Base-by-base conservation (phyloP, 2,113 vertebrate genomes). In the Erythrocercus mccallii region DNA sequence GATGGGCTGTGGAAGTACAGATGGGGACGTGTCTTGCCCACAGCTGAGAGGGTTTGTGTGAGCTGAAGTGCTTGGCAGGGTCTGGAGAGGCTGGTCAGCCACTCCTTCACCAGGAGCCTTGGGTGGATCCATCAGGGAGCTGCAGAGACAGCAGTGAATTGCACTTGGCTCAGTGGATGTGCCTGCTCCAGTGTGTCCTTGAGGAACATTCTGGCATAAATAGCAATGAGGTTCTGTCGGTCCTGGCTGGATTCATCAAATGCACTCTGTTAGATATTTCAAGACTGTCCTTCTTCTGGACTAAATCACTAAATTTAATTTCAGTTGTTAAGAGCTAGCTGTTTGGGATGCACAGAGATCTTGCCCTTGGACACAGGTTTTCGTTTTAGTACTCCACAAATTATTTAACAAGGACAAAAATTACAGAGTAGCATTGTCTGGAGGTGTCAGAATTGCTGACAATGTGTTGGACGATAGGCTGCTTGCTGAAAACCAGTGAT, bases 291-390 rank as follows among this genome's bases (percentile, higher is more conserved):
- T 89, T 81, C 61, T 71, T 87, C 45, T 65, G 60, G 73, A n/a
- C 65, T 84, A 69, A 95, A 82, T 79, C 53, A 31, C 25, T 35
- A 80, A 54, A 82, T 96, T 89, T 76, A 80, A 95, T 95, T 92
- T 87, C 18, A 21, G 45, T 78, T 91, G 27, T 81, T 94, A 73
- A 77, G 91, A 73, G 62, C 47, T 90, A 19, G 10, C 85, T 85
- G 78, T 66, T 78, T 72, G 79, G 58, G 81, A 35, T 28, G 50
- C 70, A 58, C 81, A 58, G 70, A 72, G 61, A 89, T 72, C 62
- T n/a, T 45, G 53, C 93, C 78, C 57, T 73, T 73, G 84, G 84
- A 92, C 42, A 22, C 4, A 19, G 66, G 42, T 80, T 91, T 95
- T 85, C 15, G 8, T 92, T 84, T 84, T 20, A 11, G 30, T 12